Percentiles rank a stretch among this genome's conserved stretches.
phyloP scores from a whole-genome alignment of 1,140 invertebrate species.

The Drosophila funebris region DNA sequence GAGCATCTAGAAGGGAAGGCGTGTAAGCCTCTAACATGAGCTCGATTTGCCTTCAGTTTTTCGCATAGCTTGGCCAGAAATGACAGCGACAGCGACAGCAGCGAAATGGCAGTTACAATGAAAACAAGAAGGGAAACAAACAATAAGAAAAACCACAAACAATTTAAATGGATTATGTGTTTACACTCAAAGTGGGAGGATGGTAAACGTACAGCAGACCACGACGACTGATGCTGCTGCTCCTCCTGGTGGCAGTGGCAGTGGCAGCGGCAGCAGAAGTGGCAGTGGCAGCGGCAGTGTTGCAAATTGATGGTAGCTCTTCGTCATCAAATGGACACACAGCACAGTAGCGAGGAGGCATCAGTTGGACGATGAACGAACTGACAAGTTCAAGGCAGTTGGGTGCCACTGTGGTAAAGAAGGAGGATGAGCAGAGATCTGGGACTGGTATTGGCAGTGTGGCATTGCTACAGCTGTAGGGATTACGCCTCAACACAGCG shows the following conservation, averaged over 20 bases:
- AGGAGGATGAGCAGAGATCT: slow-evolving; percentile 4
- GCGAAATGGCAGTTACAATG: slow-evolving; percentile 50
- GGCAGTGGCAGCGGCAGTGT: slow-evolving; percentile 23
- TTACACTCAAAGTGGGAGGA: slow-evolving; percentile 66
- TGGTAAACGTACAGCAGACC: not conserved
- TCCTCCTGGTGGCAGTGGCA: not conserved
- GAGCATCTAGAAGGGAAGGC: slow-evolving; percentile 4
- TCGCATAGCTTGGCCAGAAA: slow-evolving; percentile 40
- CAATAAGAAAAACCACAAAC: slow-evolving; percentile 76
- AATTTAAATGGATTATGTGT: slow-evolving; percentile 80
- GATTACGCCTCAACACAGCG: slow-evolving; percentile 50
- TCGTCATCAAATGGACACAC: slow-evolving; percentile 57
- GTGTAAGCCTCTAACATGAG: slow-evolving; percentile 40
- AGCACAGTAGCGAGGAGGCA: slow-evolving; percentile 28
- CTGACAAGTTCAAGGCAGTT: slow-evolving; percentile 66
- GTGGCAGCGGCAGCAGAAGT: slow-evolving; percentile 6
- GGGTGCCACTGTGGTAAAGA: slow-evolving; percentile 33
- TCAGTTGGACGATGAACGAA: slow-evolving; percentile 47
- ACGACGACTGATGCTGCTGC: not conserved
- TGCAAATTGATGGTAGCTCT: slow-evolving; percentile 59
- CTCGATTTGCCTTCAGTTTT: slow-evolving; percentile 31
- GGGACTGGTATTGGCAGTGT: slow-evolving; percentile 29
- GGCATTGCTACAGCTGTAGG: slow-evolving; percentile 43
- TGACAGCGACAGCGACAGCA: slow-evolving; percentile 35
- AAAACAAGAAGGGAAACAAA: slow-evolving; percentile 66